Evolutionary conservation across 2,113 vertebrate genomes (phyloP).

Genomic region (Oriolus oriolus): DNA sequence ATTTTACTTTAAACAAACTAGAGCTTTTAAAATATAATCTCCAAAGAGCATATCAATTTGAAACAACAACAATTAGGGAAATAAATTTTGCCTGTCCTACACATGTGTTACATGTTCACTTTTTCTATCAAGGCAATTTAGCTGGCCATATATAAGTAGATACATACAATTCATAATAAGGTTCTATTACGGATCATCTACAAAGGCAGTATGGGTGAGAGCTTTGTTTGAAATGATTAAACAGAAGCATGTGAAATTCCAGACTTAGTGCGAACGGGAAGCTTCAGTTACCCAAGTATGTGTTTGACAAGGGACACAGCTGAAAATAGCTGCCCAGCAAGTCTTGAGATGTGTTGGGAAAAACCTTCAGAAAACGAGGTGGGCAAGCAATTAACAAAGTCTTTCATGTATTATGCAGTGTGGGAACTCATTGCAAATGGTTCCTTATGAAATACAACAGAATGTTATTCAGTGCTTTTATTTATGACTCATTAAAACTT

Average conservation of each 20-base stretch:
- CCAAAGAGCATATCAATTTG: background rate
- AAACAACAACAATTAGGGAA: background rate
- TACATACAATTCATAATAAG: background rate
- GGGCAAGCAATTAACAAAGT: background rate
- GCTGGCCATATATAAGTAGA: background rate
- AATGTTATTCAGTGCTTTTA: background rate
- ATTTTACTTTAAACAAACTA: background rate
- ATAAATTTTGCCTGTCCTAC: background rate
- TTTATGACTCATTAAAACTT: background rate
- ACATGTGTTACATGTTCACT: accelerated
- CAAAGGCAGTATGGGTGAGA: background rate
- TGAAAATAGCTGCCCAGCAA: background rate
- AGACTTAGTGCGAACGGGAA: background rate
- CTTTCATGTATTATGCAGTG: background rate
- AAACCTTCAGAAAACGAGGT: background rate
- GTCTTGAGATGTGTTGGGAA: background rate
- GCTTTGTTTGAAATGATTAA: background rate
- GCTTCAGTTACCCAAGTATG: background rate
- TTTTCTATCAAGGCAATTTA: background rate
- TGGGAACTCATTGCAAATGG: background rate
- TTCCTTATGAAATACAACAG: background rate
- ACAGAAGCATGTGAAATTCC: background rate
- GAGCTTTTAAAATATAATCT: background rate
- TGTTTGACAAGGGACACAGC: background rate
- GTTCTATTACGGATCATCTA: background rate